Conservation (phyloP, 1,140 invertebrate genomes). For the Danaus plexippus region DNA sequence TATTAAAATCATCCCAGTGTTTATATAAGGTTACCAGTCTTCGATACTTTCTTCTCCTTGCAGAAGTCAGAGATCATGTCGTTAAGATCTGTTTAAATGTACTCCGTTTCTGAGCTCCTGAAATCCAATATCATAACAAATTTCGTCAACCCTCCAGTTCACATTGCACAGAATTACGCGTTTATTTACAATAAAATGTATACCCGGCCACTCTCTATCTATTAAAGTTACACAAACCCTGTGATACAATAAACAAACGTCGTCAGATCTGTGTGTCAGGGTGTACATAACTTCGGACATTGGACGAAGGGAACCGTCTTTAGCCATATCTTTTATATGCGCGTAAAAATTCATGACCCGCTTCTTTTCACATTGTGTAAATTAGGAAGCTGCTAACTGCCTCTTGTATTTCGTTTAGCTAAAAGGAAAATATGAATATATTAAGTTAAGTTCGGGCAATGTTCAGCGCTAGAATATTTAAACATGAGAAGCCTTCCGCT, state of each 20-base stretch:
- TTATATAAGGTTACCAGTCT: no score
- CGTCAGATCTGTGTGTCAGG: no score
- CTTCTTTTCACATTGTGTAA: constrained; percentile 17
- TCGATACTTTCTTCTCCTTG: no score
- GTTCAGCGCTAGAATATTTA: no score
- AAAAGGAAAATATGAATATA: no score
- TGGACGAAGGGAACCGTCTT: constrained; percentile 6
- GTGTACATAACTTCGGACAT: constrained; percentile 11
- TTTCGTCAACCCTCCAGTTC: background rate
- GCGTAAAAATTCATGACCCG: constrained; percentile 24
- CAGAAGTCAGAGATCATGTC: no score
- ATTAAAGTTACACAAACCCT: constrained; percentile 5
- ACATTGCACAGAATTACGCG: constrained; percentile 15
- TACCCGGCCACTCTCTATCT: background rate
- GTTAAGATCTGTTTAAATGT: no score
- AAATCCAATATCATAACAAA: constrained; percentile 2
- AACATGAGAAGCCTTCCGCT: no score
- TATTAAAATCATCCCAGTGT: no score
- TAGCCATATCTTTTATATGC: constrained; percentile 14
- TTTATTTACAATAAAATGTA: constrained; percentile 23
- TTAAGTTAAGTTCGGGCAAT: no score
- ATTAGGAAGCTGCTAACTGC: constrained; percentile 14
- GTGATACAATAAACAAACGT: background rate
- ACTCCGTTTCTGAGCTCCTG: no score
- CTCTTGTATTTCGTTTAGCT: no score